phyloP scores from a whole-genome alignment of 2,113 vertebrate species.

The Mirounga angustirostris region DNA sequence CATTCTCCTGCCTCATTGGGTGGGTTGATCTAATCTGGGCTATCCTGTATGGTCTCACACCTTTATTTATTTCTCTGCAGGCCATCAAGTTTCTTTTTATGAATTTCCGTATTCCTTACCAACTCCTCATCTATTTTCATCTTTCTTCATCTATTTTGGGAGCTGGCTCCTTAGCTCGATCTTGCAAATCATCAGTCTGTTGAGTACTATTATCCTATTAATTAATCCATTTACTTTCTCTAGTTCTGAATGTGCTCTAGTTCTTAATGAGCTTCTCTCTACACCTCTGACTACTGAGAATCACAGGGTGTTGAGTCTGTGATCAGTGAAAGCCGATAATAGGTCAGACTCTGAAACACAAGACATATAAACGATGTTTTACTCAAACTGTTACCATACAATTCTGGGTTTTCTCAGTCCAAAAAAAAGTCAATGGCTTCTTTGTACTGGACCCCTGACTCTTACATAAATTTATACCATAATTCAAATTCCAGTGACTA shows the following conservation, averaged over 20 bases:
- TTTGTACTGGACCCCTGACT: background rate
- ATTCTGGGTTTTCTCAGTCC: background rate
- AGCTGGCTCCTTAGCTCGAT: background rate
- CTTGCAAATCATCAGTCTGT: background rate
- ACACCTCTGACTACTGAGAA: background rate
- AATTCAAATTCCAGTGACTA: background rate
- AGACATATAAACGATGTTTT: background rate
- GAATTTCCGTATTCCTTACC: background rate
- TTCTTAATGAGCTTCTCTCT: background rate
- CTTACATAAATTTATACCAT: background rate
- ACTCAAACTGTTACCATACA: background rate
- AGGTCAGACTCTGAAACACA: background rate
- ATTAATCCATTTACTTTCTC: background rate
- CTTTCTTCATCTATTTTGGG: background rate
- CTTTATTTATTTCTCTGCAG: background rate
- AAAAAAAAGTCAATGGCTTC: background rate
- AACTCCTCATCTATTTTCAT: background rate
- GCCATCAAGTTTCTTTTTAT: background rate
- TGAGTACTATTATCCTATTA: background rate
- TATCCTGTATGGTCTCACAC: background rate
- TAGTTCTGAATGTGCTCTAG: too few species aligned
- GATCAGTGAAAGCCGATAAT: rapidly evolving
- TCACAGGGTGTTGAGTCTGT: background rate
- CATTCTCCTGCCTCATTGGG: background rate
- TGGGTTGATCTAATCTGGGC: rapidly evolving